These are phyloP conservation scores for Regulus satrapa DNA, from an alignment of 2,113 vertebrate genomes.

Conservation along the genomic window DNA sequence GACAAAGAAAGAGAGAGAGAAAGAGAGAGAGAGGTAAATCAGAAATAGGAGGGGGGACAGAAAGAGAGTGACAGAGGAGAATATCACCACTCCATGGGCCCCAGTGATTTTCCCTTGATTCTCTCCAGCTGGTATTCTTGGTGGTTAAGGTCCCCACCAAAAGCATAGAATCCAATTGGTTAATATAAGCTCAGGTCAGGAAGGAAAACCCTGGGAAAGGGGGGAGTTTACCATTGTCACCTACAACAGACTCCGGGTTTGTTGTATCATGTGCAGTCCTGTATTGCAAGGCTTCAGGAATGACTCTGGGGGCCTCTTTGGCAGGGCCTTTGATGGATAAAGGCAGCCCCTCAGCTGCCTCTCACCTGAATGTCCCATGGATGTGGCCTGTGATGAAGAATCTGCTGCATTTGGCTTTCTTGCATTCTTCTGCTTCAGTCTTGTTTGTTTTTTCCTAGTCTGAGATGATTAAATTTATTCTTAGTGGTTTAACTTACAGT, in stretches of 20 bases:
- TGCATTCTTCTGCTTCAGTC: not conserved
- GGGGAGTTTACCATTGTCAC: not conserved
- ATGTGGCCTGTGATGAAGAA: not conserved
- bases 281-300: not conserved
- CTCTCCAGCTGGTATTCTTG: not conserved
- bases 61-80: not conserved
- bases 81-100: too few species aligned
- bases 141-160: not conserved
- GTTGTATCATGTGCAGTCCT: too few species aligned
- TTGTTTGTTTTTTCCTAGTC: not conserved
- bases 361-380: not conserved
- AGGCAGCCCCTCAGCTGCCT: too few species aligned
- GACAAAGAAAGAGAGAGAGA: not conserved
- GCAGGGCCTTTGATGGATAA: not conserved
- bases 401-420: not conserved
- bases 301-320: not conserved
- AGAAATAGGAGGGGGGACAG: accelerated
- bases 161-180: not conserved
- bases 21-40: not conserved
- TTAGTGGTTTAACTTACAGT: not conserved
- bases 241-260: not conserved
- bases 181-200: not conserved
- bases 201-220: not conserved
- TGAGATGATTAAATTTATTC: not conserved
- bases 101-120: not conserved